Evolutionary conservation across 2,888 invertebrate genomes (phyloP), one percentile per base, ranked within the genome.

Genomic region (Actias luna): DNA sequence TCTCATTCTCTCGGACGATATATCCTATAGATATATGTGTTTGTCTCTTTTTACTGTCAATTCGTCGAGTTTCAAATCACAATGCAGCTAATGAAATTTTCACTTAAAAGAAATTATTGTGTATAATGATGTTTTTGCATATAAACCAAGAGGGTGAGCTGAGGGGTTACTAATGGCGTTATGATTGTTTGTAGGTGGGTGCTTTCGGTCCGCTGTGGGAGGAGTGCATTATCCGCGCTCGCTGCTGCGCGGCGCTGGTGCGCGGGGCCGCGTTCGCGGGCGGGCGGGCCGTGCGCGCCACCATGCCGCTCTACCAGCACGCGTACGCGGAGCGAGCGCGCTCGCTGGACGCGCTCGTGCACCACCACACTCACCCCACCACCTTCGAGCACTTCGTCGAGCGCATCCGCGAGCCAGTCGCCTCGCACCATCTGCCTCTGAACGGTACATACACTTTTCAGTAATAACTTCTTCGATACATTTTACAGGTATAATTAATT

Each of bases 201-300:
- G 96, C 96, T 87, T 99, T 99, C 92, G 99, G 99, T 0, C 98
- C 99, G 3, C 89, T 99, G 67, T 99, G 98, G 89, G 97, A 99
- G 85, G 99, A 99, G 87, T 96, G 97, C 72, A 85, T 94, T 29
- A 85, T 94, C 25, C 93, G 93, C 70, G 90, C 93, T 69, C 76
- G 86, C 16, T 92, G 93, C 75, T 77, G 98, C 71, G 97, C 99
- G 31, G 96, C 97, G 58, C 93, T 99, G 63, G 97, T 99, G 59
- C 88, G 89, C 58, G 96, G 97, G 61, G 98, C 99, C 33, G 98
- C 98, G 61, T 94, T 98, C 67, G 96, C 97, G 81, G 99, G 98
- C 62, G 98, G 98, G 73, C 95, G 98, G 67, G 96, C 97, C 0
- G 98, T 98, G 83, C 95, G 99, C 70, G 96, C 97, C 64, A 96